Conservation (phyloP, 2,888 invertebrate species). For the Spisula subtruncata region DNA sequence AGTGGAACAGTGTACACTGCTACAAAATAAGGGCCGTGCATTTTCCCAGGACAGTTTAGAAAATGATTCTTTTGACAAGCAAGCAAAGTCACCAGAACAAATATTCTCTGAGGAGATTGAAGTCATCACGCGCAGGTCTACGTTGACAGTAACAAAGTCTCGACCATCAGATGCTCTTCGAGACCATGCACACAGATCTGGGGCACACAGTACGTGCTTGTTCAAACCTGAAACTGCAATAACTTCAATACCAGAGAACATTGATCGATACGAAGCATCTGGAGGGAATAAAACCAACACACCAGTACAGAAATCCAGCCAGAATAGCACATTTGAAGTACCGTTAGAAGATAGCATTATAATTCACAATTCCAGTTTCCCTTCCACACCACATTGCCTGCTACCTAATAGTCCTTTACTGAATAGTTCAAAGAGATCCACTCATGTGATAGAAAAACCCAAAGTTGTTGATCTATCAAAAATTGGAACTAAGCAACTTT, state of each 20-base stretch:
- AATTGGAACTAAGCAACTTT: slow-evolving; percentile 69
- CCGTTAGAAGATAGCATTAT: slow-evolving; percentile 43
- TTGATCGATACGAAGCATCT: not conserved
- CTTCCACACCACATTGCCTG: slow-evolving; percentile 73
- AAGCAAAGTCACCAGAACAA: slow-evolving; percentile 52
- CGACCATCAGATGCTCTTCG: slow-evolving; percentile 79
- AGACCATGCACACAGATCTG: slow-evolving; percentile 39
- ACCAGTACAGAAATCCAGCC: slow-evolving; percentile 21
- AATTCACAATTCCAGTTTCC: slow-evolving; percentile 66
- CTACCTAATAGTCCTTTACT: slow-evolving; percentile 79
- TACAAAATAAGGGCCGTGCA: not conserved
- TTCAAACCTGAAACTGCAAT: not conserved
- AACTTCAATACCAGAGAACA: slow-evolving; percentile 38
- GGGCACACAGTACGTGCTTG: not conserved
- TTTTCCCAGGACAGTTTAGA: slow-evolving; percentile 65
- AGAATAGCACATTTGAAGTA: slow-evolving; percentile 68
- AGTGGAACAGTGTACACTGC: not conserved
- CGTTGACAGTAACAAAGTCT: slow-evolving; percentile 79
- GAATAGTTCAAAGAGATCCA: slow-evolving; percentile 78
- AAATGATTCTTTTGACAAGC: slow-evolving; percentile 50
- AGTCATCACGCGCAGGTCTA: slow-evolving; percentile 65
- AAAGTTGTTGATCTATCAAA: slow-evolving; percentile 67
- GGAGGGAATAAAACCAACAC: not conserved
- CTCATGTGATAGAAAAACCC: slow-evolving; percentile 78
- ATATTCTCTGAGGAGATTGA: slow-evolving; percentile 59